These are phyloP conservation scores for Hippopotamus amphibius DNA, from an alignment of 2,113 vertebrate species.

Conservation along the genomic window DNA sequence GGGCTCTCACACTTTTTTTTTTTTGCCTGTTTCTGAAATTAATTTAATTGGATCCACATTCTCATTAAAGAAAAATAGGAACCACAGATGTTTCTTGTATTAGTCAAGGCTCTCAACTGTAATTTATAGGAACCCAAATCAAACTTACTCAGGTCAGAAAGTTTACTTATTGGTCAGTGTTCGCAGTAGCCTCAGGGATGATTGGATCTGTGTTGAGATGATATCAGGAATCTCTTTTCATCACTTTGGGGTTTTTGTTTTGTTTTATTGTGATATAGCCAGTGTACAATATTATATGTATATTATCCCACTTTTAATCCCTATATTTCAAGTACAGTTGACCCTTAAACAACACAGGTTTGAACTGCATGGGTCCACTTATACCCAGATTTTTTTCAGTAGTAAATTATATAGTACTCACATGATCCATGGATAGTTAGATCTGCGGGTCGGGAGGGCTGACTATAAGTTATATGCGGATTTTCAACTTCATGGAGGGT, in stretches of 20 bases:
- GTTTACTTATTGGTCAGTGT: not conserved
- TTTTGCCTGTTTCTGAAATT: slow-evolving; percentile 48
- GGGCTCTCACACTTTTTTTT: not conserved
- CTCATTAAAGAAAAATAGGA: slow-evolving; percentile 28
- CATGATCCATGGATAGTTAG: not conserved
- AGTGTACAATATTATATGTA: not conserved
- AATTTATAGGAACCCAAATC: slow-evolving; percentile 37
- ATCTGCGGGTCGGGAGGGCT: not conserved
- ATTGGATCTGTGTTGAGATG: not conserved
- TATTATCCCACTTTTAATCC: not conserved
- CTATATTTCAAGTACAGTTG: not conserved
- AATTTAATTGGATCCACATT: slow-evolving; percentile 36
- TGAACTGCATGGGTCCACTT: not conserved
- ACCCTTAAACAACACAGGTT: not conserved
- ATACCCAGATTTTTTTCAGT: not conserved
- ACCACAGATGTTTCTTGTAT: slow-evolving; percentile 15
- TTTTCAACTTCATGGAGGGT: not conserved
- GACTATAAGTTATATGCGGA: not conserved
- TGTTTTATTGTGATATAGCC: not conserved
- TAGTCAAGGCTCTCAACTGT: not conserved
- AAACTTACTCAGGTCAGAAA: not conserved
- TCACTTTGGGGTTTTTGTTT: not conserved
- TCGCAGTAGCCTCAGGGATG: not conserved
- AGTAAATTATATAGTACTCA: not conserved
- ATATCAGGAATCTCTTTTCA: not conserved